These are phyloP conservation scores for Sebastes diaconus DNA, from an alignment of 2,797 vertebrate species.

Conservation along the genomic window DNA sequence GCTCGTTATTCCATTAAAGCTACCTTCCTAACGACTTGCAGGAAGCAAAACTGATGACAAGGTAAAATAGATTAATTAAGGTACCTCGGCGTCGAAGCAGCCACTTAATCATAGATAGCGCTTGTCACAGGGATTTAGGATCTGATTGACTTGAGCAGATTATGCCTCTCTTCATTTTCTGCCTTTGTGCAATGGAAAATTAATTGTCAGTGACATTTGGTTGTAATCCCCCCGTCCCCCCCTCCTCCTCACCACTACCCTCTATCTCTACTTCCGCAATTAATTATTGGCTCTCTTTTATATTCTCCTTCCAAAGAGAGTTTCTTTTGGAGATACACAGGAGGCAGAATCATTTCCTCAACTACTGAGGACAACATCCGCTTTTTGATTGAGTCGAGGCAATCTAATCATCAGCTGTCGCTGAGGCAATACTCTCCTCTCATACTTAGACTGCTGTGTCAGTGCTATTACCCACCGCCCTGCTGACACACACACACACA, in stretches of 20 bases:
- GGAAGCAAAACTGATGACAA: constrained; percentile 75
- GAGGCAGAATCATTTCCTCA: constrained; percentile 55
- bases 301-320: constrained; percentile 25
- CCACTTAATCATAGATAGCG: constrained; percentile 72
- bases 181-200: constrained; percentile 68
- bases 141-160: constrained; percentile 79
- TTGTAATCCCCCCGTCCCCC: constrained; percentile 61
- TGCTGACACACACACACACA: constrained; percentile 24
- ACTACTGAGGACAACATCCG: constrained; percentile 59
- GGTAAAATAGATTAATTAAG: constrained; percentile 78
- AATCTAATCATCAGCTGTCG: constrained; percentile 69
- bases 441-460: constrained; percentile 59
- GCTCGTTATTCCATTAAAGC: constrained; percentile 65
- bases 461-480: constrained; percentile 39
- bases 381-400: constrained; percentile 49
- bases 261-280: constrained; percentile 60
- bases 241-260: constrained; percentile 1
- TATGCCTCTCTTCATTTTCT: constrained; percentile 69
- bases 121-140: constrained; percentile 73
- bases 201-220: constrained; percentile 76
- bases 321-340: constrained; percentile 39
- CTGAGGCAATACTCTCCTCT: constrained; percentile 28
- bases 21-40: constrained; percentile 50
- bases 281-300: constrained; percentile 60
- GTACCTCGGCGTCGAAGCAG: constrained; percentile 40